Evolutionary conservation across 2,888 invertebrate species (phyloP).

Genomic region (Meiosimyza platycephala): DNA sequence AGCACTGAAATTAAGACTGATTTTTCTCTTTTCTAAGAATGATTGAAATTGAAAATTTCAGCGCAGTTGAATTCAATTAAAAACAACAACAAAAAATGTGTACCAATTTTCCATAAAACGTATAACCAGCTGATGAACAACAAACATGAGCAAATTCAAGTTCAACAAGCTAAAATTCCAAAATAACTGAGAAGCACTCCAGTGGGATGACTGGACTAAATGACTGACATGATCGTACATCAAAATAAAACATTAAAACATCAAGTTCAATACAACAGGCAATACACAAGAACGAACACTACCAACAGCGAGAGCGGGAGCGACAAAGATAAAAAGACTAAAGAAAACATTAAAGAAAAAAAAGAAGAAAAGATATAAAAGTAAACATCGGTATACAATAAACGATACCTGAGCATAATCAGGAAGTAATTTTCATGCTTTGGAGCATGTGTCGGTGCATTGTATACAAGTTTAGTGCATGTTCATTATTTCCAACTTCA

Average conservation of each 20-base stretch:
- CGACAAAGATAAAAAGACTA: neutral
- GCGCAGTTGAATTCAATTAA: too few relatives aligned
- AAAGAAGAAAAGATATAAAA: neutral
- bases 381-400: neutral
- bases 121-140: too few relatives aligned
- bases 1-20: too few relatives aligned
- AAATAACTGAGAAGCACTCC: too few relatives aligned
- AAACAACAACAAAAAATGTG: too few relatives aligned
- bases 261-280: constrained; percentile 1
- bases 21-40: too few relatives aligned
- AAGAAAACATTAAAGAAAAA: neutral
- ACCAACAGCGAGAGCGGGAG: neutral
- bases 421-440: constrained; percentile 46
- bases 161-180: too few relatives aligned
- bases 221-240: constrained; percentile 21
- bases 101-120: too few relatives aligned
- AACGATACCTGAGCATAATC: constrained; percentile 38
- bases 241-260: constrained; percentile 25
- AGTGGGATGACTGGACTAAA: neutral
- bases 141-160: too few relatives aligned
- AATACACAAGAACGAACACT: neutral
- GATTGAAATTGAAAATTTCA: too few relatives aligned
- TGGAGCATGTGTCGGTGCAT: constrained; percentile 38
- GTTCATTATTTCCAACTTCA: too few relatives aligned
- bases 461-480: neutral